phyloP scores from a whole-genome alignment of 2,113 vertebrate species.

The Calidris pugnax region DNA sequence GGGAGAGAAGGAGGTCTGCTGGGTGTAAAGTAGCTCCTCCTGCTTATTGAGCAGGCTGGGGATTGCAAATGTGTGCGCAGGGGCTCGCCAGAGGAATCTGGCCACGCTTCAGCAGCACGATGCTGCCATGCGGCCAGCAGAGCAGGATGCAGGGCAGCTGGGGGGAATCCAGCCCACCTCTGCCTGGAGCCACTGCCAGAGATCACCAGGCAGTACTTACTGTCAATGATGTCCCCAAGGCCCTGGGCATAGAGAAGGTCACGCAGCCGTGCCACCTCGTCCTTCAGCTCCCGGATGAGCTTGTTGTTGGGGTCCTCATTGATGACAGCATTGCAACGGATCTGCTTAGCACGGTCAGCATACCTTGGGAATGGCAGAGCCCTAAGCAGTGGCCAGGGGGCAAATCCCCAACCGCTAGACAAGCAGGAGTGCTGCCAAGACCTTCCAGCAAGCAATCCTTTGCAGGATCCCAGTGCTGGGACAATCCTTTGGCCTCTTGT shows the following conservation, averaged over 20 bases:
- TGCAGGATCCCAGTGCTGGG: neutral
- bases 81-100: neutral
- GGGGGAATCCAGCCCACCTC: neutral
- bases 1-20: neutral
- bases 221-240: slow-evolving; percentile 95
- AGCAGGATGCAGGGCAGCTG: neutral
- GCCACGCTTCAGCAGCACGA: fast-evolving
- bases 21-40: neutral
- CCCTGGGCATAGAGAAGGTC: slow-evolving; percentile 93
- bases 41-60: neutral
- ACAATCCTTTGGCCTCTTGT: neutral
- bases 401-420: neutral
- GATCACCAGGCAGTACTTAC: slow-evolving; percentile 72
- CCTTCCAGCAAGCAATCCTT: neutral
- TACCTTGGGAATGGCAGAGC: slow-evolving; percentile 77
- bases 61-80: fast-evolving
- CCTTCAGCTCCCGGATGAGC: slow-evolving; percentile 94
- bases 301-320: slow-evolving; percentile 98
- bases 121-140: neutral
- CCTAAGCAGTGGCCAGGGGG: neutral
- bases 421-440: neutral
- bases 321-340: slow-evolving; percentile 94
- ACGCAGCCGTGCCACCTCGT: slow-evolving; percentile 91
- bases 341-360: slow-evolving; percentile 96
- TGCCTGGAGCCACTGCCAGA: neutral